These are phyloP conservation scores for Drosophila baimaii DNA, from an alignment of 1,140 invertebrate species.

Conservation along the genomic window DNA sequence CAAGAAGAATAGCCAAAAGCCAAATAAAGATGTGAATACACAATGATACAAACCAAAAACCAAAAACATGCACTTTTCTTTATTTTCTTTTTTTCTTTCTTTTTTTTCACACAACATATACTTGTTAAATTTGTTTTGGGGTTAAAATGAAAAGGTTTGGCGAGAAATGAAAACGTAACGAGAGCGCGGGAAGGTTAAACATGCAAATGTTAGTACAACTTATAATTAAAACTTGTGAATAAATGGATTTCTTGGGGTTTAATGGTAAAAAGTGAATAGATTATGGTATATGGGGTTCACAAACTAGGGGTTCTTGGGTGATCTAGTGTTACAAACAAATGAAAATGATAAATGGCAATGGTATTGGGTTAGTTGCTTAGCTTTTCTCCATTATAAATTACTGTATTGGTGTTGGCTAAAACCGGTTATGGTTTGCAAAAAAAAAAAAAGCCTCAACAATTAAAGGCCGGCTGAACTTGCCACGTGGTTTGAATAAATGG, in stretches of 20 bases:
- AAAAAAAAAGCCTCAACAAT: background rate
- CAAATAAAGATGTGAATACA: slow-evolving; percentile 44
- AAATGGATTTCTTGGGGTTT: background rate
- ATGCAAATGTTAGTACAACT: slow-evolving; percentile 19
- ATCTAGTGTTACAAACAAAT: background rate
- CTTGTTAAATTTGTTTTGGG: background rate
- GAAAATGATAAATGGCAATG: too few relatives aligned
- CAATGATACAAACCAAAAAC: slow-evolving; percentile 11
- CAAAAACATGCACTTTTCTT: slow-evolving; percentile 25
- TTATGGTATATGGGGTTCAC: slow-evolving; percentile 1
- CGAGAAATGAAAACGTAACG: slow-evolving; percentile 12
- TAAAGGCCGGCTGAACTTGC: slow-evolving; percentile 21
- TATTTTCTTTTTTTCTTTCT: background rate
- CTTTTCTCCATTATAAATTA: background rate
- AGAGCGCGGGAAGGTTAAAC: slow-evolving; percentile 20
- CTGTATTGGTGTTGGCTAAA: slow-evolving; percentile 8
- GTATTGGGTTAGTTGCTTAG: background rate
- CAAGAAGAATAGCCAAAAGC: slow-evolving; percentile 32
- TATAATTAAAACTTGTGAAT: background rate
- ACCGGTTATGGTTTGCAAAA: slow-evolving; percentile 27
- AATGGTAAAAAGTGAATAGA: background rate
- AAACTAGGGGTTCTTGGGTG: background rate
- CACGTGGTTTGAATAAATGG: slow-evolving; percentile 30
- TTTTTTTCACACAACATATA: slow-evolving; percentile 17
- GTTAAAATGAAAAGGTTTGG: background rate